Evolutionary conservation across 1,140 invertebrate species (phyloP).

Genomic region (Lysiphlebus fabarum): DNA sequence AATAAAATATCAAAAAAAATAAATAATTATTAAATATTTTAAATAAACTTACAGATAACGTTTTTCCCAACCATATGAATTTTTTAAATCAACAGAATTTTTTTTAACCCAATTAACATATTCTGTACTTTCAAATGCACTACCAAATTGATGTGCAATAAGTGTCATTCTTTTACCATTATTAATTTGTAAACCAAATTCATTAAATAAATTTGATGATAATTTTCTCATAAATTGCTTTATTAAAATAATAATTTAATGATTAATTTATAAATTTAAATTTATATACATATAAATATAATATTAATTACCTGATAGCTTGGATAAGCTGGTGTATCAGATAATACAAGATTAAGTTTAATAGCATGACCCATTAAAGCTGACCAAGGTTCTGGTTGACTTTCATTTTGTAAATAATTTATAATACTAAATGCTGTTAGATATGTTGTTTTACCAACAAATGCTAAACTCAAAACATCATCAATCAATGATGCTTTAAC

Average conservation of each 20-base stretch:
- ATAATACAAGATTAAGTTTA: constrained; percentile 47
- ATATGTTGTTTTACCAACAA: constrained; percentile 60
- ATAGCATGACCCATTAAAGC: constrained; percentile 54
- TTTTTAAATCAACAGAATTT: constrained; percentile 18
- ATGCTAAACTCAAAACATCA: constrained; percentile 56
- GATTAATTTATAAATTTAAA: not conserved
- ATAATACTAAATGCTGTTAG: constrained; percentile 61
- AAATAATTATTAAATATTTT: constrained; percentile 1
- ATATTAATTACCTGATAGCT: constrained; percentile 36
- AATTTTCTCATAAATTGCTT: constrained; percentile 42
- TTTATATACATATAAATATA: not conserved
- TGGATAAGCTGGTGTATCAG: constrained; percentile 35
- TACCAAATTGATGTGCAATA: constrained; percentile 47
- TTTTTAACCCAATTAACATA: constrained; percentile 38
- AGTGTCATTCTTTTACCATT: constrained; percentile 53
- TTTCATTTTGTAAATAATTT: constrained; percentile 61
- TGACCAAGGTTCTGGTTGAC: constrained; percentile 62
- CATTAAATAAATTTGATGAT: constrained; percentile 37
- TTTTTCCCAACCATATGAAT: constrained; percentile 13
- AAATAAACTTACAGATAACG: constrained; percentile 16
- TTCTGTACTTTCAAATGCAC: constrained; percentile 33
- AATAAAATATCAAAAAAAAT: not conserved
- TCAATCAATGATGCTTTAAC: constrained; percentile 62
- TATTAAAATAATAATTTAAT: too few species aligned
- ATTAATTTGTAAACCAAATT: constrained; percentile 28